Conservation (phyloP, 2,113 vertebrate genomes). For the Colossoma macropomum region DNA sequence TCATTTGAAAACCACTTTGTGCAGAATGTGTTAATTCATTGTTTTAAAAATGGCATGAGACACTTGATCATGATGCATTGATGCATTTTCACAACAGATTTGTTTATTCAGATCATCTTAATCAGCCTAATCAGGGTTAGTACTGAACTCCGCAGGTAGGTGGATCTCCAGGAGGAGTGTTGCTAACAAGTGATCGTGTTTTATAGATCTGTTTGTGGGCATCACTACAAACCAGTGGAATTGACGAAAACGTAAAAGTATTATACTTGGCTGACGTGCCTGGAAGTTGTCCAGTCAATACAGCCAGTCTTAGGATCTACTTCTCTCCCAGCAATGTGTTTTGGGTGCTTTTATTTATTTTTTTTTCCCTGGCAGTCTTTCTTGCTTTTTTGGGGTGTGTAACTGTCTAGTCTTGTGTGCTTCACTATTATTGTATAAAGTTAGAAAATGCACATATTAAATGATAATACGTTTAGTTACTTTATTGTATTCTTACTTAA, state of each 20-base stretch:
- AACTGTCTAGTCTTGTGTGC: neutral
- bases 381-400: neutral
- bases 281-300: neutral
- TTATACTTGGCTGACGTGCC: neutral
- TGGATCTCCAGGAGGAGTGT: neutral
- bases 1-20: too few species aligned
- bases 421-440: slow-evolving; percentile 30
- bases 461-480: neutral
- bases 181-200: neutral
- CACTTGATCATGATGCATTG: too few species aligned
- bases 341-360: neutral
- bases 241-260: neutral
- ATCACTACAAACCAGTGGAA: too few species aligned
- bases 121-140: neutral
- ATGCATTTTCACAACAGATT: too few species aligned
- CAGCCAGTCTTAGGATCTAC: neutral
- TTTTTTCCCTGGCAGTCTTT: neutral
- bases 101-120: neutral
- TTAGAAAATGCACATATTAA: slow-evolving; percentile 9
- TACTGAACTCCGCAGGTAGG: too few species aligned
- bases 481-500: neutral
- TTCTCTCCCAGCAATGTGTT: neutral
- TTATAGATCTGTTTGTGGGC: neutral
- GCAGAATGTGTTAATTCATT: too few species aligned
- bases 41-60: too few species aligned